Conservation (phyloP, 2,113 vertebrate genomes). For the Anolis sagrei region DNA sequence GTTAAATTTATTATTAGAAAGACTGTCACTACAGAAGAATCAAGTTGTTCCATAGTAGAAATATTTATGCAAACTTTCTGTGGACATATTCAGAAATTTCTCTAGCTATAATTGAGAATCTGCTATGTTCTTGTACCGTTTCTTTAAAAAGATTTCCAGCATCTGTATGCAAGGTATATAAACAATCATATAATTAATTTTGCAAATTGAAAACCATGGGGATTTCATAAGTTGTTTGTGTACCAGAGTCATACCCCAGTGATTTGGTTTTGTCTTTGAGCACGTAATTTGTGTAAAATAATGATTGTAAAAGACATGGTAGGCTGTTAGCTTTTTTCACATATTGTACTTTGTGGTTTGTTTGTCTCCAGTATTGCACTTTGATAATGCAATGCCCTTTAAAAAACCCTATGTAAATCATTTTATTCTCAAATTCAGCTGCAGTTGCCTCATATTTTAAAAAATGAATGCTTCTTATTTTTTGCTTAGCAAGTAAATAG, state of each 20-base stretch:
- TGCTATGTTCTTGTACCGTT: not conserved
- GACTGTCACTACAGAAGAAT: not conserved
- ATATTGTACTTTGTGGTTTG: constrained; percentile 13
- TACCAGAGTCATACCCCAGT: not conserved
- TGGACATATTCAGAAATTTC: not conserved
- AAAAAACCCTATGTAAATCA: constrained; percentile 25
- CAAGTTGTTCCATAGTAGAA: not conserved
- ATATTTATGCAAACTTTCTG: not conserved
- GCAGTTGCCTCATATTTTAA: not conserved
- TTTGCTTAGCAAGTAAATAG: not conserved
- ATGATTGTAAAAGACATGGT: not conserved
- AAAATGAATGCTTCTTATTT: not conserved
- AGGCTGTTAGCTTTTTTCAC: constrained; percentile 16
- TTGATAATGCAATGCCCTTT: not conserved
- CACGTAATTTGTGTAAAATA: constrained; percentile 38
- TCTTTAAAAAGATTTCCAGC: not conserved
- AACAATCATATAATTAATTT: constrained; percentile 6
- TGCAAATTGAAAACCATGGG: constrained; percentile 29
- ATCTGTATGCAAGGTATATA: not conserved
- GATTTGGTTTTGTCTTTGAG: not conserved
- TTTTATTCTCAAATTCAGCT: not conserved
- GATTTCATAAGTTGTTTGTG: constrained; percentile 46
- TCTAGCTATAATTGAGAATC: not conserved
- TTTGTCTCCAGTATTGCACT: constrained; percentile 12
- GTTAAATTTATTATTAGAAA: not conserved